Evolutionary conservation across 1,140 invertebrate species (phyloP).

Genomic region (Aphis gossypii): DNA sequence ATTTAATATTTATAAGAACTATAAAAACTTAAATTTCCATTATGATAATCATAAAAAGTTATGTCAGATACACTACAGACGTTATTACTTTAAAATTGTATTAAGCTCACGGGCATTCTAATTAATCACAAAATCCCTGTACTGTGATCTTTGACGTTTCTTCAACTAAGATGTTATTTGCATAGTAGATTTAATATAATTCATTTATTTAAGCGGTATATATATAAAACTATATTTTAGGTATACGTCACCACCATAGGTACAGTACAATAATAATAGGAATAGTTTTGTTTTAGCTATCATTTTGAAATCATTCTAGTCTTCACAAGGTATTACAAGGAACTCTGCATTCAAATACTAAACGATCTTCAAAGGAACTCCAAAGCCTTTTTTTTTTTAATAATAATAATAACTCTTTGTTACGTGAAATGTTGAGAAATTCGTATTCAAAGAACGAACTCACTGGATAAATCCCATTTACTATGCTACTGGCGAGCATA

Average conservation of each 20-base stretch:
- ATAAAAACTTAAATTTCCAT: background rate
- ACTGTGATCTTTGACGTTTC: background rate
- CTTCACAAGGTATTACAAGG: background rate
- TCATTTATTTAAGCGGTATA: background rate
- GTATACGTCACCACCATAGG: background rate
- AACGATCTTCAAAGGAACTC: background rate
- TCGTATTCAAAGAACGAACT: background rate
- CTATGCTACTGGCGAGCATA: background rate
- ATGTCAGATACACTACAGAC: background rate
- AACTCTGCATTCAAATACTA: background rate
- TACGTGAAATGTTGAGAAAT: background rate
- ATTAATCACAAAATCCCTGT: background rate
- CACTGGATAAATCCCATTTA: background rate
- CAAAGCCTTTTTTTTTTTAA: background rate
- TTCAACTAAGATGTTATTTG: background rate
- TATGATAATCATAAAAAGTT: background rate
- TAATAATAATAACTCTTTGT: conserved; percentile 24
- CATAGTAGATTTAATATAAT: background rate
- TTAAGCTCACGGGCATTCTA: background rate
- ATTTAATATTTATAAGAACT: background rate
- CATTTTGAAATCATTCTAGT: background rate
- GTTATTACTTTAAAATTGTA: background rate
- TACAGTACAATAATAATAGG: background rate
- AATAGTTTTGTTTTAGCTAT: background rate
- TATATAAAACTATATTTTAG: background rate